Percentiles rank a stretch among this genome's conserved stretches.
phyloP scores from a whole-genome alignment of 2,888 invertebrate genomes.

The Neoscelio sp. region DNA sequence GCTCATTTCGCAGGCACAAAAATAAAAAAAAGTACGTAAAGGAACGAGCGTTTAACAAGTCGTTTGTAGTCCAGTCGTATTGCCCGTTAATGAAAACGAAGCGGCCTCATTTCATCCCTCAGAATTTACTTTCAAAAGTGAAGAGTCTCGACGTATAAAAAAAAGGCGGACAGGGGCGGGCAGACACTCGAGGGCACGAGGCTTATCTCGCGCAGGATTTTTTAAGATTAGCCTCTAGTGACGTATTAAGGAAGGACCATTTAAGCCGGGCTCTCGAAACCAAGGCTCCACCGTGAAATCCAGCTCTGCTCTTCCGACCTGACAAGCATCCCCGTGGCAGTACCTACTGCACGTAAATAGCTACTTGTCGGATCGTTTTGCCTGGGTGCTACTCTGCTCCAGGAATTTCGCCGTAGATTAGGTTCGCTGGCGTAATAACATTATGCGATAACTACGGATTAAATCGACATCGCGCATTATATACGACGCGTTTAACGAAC shows the following conservation, averaged over 20 bases:
- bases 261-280: conserved; percentile 74
- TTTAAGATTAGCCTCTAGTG: conserved; percentile 82
- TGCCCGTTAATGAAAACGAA: conserved; percentile 82
- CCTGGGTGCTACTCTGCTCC: conserved; percentile 44
- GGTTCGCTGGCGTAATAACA: conserved; percentile 63
- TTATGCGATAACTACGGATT: conserved; percentile 68
- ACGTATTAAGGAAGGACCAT: conserved; percentile 81
- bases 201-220: conserved; percentile 80
- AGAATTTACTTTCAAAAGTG: conserved; percentile 66
- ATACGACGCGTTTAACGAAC: conserved; percentile 53
- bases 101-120: conserved; percentile 69
- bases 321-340: conserved; percentile 65
- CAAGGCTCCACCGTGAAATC: conserved; percentile 51
- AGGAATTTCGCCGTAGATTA: conserved; percentile 65
- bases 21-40: conserved; percentile 12
- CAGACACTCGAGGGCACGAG: conserved; percentile 67
- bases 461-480: conserved; percentile 66
- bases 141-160: conserved; percentile 49
- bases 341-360: conserved; percentile 80
- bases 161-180: too few relatives aligned
- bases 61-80: conserved; percentile 80
- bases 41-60: conserved; percentile 77
- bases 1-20: conserved; percentile 35
- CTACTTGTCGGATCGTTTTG: conserved; percentile 82
- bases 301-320: conserved; percentile 35